Conservation (phyloP, 2,888 invertebrate genomes). For the Rotaria magnacalcarata region DNA sequence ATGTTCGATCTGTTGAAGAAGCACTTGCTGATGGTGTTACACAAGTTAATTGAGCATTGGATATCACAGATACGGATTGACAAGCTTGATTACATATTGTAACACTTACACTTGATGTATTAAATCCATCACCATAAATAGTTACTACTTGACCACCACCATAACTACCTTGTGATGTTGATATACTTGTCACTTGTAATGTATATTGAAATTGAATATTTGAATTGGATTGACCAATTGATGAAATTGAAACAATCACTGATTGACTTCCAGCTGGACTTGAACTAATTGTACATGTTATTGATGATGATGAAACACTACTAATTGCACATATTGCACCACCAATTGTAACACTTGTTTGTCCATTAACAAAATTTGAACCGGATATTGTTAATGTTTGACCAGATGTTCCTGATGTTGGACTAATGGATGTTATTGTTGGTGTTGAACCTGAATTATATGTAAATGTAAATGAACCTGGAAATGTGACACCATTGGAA, state of each 20-base stretch:
- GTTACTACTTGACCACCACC: constrained; percentile 36
- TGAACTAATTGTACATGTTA: constrained; percentile 36
- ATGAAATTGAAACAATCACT: background rate
- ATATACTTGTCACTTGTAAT: background rate
- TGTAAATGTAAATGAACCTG: background rate
- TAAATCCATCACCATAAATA: constrained; percentile 39
- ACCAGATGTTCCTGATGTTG: constrained; percentile 4
- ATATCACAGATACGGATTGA: background rate
- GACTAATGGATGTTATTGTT: constrained; percentile 12
- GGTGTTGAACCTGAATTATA: constrained; percentile 26
- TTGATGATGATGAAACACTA: constrained; percentile 25
- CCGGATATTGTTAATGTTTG: background rate
- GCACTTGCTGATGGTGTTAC: background rate
- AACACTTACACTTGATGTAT: constrained; percentile 8
- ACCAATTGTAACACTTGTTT: constrained; percentile 37
- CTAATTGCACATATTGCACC: background rate
- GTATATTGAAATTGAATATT: constrained; percentile 3
- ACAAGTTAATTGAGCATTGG: constrained; percentile 22
- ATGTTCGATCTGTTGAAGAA: background rate
- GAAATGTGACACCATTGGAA: background rate
- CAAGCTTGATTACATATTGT: background rate
- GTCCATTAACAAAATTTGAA: constrained; percentile 11
- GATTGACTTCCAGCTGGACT: constrained; percentile 34
- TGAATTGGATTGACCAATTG: background rate
- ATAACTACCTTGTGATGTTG: background rate